These are phyloP conservation scores for Tangara arthus DNA, from an alignment of 2,797 vertebrate genomes.

Conservation along the genomic window DNA sequence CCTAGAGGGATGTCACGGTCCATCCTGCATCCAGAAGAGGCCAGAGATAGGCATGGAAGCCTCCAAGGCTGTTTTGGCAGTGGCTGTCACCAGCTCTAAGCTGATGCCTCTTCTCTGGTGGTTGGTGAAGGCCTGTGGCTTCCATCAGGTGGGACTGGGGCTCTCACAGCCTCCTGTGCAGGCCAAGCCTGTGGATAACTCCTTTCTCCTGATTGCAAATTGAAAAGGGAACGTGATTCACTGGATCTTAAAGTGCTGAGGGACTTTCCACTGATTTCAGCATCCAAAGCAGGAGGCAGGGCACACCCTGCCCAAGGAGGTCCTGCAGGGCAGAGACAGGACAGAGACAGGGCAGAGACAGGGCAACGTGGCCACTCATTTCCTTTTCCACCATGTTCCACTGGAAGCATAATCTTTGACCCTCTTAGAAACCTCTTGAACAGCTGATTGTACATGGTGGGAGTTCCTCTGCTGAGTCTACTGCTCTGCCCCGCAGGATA, in stretches of 20 bases:
- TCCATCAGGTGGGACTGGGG: neutral
- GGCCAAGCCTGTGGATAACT: fast-evolving
- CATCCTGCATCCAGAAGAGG: neutral
- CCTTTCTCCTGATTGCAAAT: neutral
- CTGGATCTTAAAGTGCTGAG: neutral
- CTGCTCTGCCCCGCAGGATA: neutral
- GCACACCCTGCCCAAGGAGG: neutral
- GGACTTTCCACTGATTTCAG: neutral
- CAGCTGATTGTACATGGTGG: fast-evolving
- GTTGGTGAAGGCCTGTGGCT: neutral
- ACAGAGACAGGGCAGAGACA: neutral
- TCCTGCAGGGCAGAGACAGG: neutral
- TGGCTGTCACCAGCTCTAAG: neutral
- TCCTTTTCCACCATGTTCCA: neutral
- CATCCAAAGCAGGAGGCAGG: neutral
- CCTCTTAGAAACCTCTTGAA: neutral
- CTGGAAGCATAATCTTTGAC: neutral
- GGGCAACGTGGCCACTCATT: fast-evolving
- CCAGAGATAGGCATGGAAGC: neutral
- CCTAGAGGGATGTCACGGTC: neutral
- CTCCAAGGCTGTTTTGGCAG: neutral
- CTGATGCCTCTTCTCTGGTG: neutral
- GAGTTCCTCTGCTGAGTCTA: neutral
- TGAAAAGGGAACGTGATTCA: neutral
- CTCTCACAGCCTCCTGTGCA: neutral